Evolutionary conservation across 2,113 vertebrate species (phyloP).

Genomic region (Pomatostomus ruficeps): DNA sequence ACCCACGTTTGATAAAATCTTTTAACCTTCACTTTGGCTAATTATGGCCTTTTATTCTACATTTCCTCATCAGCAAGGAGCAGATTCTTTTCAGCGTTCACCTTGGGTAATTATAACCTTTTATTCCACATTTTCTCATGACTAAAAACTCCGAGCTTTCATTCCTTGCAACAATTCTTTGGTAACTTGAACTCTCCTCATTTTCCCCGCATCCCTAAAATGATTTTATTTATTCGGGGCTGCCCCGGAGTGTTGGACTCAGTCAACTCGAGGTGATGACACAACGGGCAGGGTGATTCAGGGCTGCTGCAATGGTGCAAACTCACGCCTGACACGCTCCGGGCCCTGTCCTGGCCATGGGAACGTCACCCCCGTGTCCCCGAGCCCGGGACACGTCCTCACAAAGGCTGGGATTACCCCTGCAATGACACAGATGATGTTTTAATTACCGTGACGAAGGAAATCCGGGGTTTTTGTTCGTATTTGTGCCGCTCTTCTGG

Average conservation of each 20-base stretch:
- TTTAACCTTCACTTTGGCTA: background rate
- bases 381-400: background rate
- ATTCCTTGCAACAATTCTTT: background rate
- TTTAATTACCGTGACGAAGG: background rate
- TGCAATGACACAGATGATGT: background rate
- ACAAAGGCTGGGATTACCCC: background rate
- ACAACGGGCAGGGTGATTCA: background rate
- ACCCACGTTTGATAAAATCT: background rate
- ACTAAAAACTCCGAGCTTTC: background rate
- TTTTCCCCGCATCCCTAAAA: too few relatives aligned
- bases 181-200: background rate
- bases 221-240: background rate
- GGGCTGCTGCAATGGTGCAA: background rate
- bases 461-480: background rate
- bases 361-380: background rate
- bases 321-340: background rate
- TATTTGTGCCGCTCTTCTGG: background rate
- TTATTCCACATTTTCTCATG: background rate
- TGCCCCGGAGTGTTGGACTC: background rate
- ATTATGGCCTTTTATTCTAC: background rate
- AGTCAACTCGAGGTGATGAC: background rate
- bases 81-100: background rate
- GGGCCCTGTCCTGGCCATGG: background rate
- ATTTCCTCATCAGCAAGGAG: background rate
- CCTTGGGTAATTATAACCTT: background rate